phyloP scores from a whole-genome alignment of 2,888 invertebrate species.

The Strigamia maritima region DNA sequence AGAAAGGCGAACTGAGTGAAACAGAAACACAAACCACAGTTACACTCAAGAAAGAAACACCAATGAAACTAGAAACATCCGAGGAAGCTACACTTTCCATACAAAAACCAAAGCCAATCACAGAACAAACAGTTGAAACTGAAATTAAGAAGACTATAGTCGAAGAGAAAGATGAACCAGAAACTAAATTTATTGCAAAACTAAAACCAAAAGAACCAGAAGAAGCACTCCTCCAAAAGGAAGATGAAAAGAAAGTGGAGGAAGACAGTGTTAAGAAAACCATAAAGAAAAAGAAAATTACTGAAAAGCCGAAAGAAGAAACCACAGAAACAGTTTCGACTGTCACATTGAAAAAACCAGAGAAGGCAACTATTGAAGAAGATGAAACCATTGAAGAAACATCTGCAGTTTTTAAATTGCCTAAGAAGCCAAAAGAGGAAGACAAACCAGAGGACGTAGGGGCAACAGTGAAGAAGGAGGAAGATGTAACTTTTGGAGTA shows the following conservation, averaged over 20 bases:
- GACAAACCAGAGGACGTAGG: neutral
- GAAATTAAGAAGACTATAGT: neutral
- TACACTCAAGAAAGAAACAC: constrained; percentile 30
- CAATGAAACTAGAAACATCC: neutral
- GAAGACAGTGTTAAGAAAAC: constrained; percentile 12
- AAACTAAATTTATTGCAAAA: neutral
- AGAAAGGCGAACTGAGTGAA: neutral
- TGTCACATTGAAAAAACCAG: constrained; percentile 11
- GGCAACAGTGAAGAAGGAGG: constrained; percentile 4
- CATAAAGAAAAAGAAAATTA: neutral
- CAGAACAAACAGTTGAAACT: constrained; percentile 14
- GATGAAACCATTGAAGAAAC: constrained; percentile 29
- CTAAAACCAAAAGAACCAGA: constrained; percentile 6
- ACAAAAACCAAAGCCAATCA: constrained; percentile 5
- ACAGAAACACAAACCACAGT: constrained; percentile 22
- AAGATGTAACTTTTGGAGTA: constrained; percentile 42
- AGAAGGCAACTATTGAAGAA: neutral
- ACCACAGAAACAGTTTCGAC: neutral
- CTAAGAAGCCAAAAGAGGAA: constrained; percentile 21
- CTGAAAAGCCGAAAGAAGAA: neutral
- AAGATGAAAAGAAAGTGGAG: neutral
- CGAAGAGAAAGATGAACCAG: constrained; percentile 35
- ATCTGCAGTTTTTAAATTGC: neutral
- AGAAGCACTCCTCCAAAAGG: neutral
- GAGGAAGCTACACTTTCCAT: constrained; percentile 8